A percentile compares a stretch with the other conserved stretches of the same genome.
Conservation (phyloP, 2,797 vertebrate genomes). For the Hydrolagus colliei region DNA sequence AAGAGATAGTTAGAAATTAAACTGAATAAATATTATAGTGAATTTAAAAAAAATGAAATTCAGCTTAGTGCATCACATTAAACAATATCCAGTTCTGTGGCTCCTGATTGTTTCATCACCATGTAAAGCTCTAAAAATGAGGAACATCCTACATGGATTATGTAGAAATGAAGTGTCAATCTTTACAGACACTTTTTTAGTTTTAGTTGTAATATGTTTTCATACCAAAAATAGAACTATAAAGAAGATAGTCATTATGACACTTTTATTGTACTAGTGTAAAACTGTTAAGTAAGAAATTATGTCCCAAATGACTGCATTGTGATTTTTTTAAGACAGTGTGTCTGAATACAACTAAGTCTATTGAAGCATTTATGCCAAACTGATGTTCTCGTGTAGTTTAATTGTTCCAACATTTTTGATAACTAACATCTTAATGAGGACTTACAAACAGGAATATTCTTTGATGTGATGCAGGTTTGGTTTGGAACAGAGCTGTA, state of each 20-base stretch:
- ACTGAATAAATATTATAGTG: constrained; percentile 1
- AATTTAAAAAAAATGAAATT: constrained; percentile 2
- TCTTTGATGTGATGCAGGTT: constrained; percentile 27
- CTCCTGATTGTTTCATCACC: background rate
- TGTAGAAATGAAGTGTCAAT: constrained; percentile 14
- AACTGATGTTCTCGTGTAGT: background rate
- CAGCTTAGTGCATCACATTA: constrained; percentile 24
- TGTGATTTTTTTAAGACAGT: constrained; percentile 7
- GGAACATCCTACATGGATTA: constrained; percentile 20
- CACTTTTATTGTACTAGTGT: constrained; percentile 2
- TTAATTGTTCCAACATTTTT: constrained; percentile 19
- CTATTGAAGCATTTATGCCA: constrained; percentile 12
- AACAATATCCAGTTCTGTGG: background rate
- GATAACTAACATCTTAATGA: constrained; percentile 25
- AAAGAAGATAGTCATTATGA: constrained; percentile 19
- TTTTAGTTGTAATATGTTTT: constrained; percentile 19
- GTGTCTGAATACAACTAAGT: background rate
- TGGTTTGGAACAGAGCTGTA: constrained; percentile 16
- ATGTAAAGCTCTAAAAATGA: background rate
- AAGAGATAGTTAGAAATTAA: background rate
- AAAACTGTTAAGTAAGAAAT: constrained; percentile 18
- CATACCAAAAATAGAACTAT: background rate
- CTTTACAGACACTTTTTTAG: background rate
- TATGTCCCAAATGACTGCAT: constrained; percentile 8
- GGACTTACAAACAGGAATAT: background rate